Base-by-base conservation (phyloP, 92 coral and sea anemone genomes). In the Desmophyllum pertusum region DNA sequence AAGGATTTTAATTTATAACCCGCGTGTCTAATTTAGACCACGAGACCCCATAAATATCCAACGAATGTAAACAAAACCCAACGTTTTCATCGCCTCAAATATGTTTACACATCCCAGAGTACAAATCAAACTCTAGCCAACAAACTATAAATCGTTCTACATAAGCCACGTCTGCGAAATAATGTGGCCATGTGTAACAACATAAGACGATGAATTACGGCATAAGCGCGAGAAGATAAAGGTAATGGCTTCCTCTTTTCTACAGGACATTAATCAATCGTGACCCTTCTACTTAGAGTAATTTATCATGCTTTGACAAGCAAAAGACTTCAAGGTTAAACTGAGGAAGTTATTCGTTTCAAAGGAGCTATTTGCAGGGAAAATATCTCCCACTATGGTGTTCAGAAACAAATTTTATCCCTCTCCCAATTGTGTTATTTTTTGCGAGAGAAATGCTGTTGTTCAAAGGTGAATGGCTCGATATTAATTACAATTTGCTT, bases 301-400 rank as follows among this genome's bases (percentile, higher is more conserved):
- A 81, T 81, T 81, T 81, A 52, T 81, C 35, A 81, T 40, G 38
- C 73, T 82, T 50, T 82, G 86, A 82, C 86, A 82, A 71, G 78
- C 86, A 39, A 55, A 82, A 71, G 59, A 18, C 71, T 82, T 51
- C 57, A 42, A 82, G 86, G 86, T 82, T 82, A 82, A 82, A 72
- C 79, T 81, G 70, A 70, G 85, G 85, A 81, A 81, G 85, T 81
- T 70, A 53, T 81, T 43, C 51, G 17, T 27, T 36, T 82, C 51
- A 72, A 72, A 73, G 36, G 70, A 18, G 59, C 86, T 18, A 15
- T 82, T 82, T 25, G 72, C 31, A 33, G 42, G 14, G 75, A 36
- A 27, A 66, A 42, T 45, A 18, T 69, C 48, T 51, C 41, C 57
- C 79, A 71, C 86, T 39, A 59, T 25, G 86, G 57, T 59, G n/a